Percentiles rank a stretch among this genome's conserved stretches.
Conservation (phyloP, 2,113 vertebrate genomes). For the Hippocampus comes region DNA sequence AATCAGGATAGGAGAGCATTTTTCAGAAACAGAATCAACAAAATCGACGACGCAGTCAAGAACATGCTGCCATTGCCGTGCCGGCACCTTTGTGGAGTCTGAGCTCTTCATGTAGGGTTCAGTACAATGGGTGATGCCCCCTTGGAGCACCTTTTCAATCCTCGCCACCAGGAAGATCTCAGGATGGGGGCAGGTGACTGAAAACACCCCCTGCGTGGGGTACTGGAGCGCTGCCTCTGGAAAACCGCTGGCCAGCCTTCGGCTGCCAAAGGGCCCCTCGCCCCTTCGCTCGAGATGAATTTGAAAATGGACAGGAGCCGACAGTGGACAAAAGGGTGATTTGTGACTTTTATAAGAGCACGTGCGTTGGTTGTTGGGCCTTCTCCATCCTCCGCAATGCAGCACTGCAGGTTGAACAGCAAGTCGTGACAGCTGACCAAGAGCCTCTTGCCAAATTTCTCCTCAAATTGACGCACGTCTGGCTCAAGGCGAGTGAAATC, state of each 20-base stretch:
- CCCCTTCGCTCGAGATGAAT: conserved; percentile 46
- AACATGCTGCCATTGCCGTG: not conserved
- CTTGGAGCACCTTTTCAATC: conserved; percentile 94
- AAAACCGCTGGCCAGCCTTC: conserved; percentile 63
- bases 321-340: too few species aligned
- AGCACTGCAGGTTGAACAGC: conserved; percentile 93
- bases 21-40: not conserved
- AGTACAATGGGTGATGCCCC: conserved; percentile 92
- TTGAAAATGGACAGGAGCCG: too few species aligned
- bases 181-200: conserved; percentile 91
- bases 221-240: conserved; percentile 80
- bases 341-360: not conserved
- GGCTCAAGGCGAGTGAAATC: conserved; percentile 90
- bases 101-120: conserved; percentile 98
- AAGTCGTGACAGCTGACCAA: conserved; percentile 90
- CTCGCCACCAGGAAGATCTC: conserved; percentile 96
- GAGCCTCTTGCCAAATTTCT: conserved; percentile 91
- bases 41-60: not conserved
- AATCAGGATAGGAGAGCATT: conserved; percentile 8
- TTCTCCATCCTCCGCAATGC: conserved; percentile 87
- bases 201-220: conserved; percentile 92
- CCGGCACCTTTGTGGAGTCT: conserved; percentile 87
- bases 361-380: conserved; percentile 93
- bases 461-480: conserved; percentile 91
- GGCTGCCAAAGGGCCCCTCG: conserved; percentile 50